Evolutionary conservation across 2,888 invertebrate species (phyloP).

Genomic region (Aporophyla lueneburgensis): DNA sequence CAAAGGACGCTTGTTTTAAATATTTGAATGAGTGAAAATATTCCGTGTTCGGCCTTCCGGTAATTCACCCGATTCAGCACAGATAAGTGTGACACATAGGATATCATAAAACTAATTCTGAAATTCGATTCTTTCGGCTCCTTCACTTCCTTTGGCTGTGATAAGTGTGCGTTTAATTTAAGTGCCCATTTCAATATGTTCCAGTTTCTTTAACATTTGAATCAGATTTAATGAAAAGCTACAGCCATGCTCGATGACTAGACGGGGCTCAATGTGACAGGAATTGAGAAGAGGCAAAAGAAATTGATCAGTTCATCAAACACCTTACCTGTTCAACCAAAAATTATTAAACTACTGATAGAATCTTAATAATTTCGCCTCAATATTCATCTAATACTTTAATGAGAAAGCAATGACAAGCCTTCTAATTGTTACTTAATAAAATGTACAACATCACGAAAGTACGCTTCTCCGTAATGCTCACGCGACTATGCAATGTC

Average conservation of each 20-base stretch:
- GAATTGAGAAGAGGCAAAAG: neutral
- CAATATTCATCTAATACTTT: slow-evolving; percentile 1
- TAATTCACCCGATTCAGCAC: too few relatives aligned
- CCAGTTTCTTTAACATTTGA: neutral
- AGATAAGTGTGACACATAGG: too few relatives aligned
- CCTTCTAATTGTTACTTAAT: slow-evolving; percentile 31
- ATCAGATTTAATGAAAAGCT: neutral
- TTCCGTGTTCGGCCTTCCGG: too few relatives aligned
- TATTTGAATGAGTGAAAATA: too few relatives aligned
- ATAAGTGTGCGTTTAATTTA: too few relatives aligned
- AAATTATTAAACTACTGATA: neutral
- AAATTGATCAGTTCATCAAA: neutral
- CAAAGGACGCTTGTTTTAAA: too few relatives aligned
- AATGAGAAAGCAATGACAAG: slow-evolving; percentile 29
- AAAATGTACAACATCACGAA: slow-evolving; percentile 19
- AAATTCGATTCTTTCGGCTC: too few relatives aligned
- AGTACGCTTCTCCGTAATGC: neutral
- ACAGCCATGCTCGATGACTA: neutral
- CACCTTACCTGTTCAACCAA: neutral
- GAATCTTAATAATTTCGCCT: neutral
- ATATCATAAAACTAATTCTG: too few relatives aligned
- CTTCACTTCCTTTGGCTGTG: too few relatives aligned
- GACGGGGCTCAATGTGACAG: neutral
- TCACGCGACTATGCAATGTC: slow-evolving; percentile 44
- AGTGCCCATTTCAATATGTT: neutral